These are phyloP conservation scores for Aplochiton taeniatus DNA, from an alignment of 2,797 vertebrate species.

Conservation along the genomic window DNA sequence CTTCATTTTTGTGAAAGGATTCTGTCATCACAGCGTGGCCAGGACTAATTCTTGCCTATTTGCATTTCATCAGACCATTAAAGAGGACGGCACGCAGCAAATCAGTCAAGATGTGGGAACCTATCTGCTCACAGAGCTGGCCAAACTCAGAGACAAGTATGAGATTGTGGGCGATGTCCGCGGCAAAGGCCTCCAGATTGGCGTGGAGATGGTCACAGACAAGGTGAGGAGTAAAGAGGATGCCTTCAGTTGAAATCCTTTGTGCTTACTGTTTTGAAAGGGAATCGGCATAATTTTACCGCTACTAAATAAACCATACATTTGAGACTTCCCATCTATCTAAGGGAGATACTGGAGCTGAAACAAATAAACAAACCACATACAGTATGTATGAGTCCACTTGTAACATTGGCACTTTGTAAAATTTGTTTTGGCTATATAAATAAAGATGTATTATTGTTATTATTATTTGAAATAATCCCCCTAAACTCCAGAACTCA, in stretches of 20 bases:
- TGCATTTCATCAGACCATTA: constrained; percentile 77
- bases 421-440: no score
- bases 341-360: no score
- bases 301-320: no score
- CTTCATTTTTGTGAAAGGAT: neutral
- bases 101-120: constrained; percentile 83
- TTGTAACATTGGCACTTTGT: no score
- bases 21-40: neutral
- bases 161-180: constrained; percentile 92
- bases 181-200: constrained; percentile 92
- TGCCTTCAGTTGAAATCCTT: no score
- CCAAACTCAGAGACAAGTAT: constrained; percentile 85
- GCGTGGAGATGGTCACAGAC: constrained; percentile 92
- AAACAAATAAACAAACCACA: no score
- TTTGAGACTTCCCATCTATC: no score
- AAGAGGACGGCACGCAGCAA: constrained; percentile 82
- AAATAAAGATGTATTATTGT: no score
- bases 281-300: no score
- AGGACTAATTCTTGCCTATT: neutral
- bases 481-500: constrained; percentile 1
- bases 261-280: no score
- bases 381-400: no score
- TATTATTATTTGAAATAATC: no score
- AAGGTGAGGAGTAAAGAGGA: constrained; percentile 75
- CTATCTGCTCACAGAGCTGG: constrained; percentile 81